Conservation (phyloP, 2,113 vertebrate genomes). For the Erpornis zantholeuca region DNA sequence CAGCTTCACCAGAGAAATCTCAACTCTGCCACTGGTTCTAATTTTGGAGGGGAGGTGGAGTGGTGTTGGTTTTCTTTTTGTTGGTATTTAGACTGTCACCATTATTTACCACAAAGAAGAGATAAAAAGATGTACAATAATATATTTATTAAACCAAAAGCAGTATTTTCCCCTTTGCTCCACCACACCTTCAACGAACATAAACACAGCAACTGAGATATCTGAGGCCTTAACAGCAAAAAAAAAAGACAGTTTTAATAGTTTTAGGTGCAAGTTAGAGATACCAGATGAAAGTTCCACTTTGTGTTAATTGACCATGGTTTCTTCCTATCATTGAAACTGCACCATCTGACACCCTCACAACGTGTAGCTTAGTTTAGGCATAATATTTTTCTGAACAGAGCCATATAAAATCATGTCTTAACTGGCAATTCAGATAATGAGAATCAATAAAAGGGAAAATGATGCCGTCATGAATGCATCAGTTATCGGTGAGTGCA, state of each 20-base stretch:
- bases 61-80: no score
- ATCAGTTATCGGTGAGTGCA: not conserved
- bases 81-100: not conserved
- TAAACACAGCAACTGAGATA: not conserved
- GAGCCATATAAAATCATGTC: not conserved
- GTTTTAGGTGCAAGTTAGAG: not conserved
- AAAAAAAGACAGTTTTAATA: not conserved
- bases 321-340: not conserved
- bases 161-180: not conserved
- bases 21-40: not conserved
- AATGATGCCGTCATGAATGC: not conserved
- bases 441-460: not conserved
- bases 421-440: not conserved
- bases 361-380: not conserved
- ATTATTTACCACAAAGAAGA: not conserved
- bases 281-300: not conserved
- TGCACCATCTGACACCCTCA: not conserved
- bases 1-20: not conserved
- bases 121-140: not conserved
- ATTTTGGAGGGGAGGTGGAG: not conserved
- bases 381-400: not conserved
- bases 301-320: not conserved
- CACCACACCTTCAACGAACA: not conserved
- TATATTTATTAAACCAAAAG: not conserved
- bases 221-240: not conserved